These are phyloP conservation scores for Tachina fera DNA, from an alignment of 2,888 invertebrate genomes.

Conservation along the genomic window DNA sequence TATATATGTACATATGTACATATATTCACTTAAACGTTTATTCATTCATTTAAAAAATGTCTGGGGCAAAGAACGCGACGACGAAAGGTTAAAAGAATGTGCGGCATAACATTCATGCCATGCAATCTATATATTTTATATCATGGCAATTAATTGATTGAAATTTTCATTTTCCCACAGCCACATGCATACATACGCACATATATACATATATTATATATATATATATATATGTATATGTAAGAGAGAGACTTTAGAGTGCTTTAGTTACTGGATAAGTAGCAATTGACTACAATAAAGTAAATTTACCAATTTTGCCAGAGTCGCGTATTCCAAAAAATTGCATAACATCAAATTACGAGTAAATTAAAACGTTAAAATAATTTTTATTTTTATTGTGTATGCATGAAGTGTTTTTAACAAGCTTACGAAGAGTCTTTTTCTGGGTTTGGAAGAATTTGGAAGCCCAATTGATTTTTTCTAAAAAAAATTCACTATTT, in stretches of 20 bases:
- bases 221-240: too few species aligned
- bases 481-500: too few species aligned
- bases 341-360: too few species aligned
- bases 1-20: constrained; percentile 1
- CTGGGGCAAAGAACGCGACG: neutral
- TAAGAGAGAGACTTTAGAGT: neutral
- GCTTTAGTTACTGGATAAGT: neutral
- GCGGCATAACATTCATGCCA: constrained; percentile 41
- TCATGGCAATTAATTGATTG: constrained; percentile 69
- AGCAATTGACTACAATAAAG: neutral
- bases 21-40: constrained; percentile 21
- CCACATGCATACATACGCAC: neutral
- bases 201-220: neutral
- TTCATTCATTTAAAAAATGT: constrained; percentile 33
- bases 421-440: too few species aligned
- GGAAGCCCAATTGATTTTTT: too few species aligned
- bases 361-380: too few species aligned
- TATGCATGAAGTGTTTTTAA: too few species aligned
- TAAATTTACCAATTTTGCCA: too few species aligned
- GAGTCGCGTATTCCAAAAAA: too few species aligned
- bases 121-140: constrained; percentile 36
- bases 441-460: too few species aligned
- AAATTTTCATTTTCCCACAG: constrained; percentile 49
- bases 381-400: too few species aligned
- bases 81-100: neutral